Percentiles rank a stretch among this genome's conserved stretches.
Conservation (phyloP, 2,888 invertebrate genomes). For the Leptura quadrifasciata region DNA sequence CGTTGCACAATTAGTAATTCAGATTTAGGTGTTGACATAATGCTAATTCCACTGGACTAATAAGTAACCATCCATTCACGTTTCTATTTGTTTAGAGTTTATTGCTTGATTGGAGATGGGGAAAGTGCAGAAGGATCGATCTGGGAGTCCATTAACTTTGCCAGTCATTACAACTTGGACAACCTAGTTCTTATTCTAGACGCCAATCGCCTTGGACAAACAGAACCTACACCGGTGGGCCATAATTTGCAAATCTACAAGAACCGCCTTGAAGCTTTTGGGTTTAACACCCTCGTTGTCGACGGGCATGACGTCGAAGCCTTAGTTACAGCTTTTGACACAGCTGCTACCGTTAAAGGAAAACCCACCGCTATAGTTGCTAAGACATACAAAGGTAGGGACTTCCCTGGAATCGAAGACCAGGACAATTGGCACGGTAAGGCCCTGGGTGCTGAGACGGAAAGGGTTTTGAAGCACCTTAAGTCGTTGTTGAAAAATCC, state of each 20-base stretch:
- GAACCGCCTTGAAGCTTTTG: conserved; percentile 90
- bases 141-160: conserved; percentile 98
- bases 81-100: conserved; percentile 84
- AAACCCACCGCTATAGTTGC: conserved; percentile 95
- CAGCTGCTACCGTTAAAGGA: conserved; percentile 83
- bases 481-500: conserved; percentile 81
- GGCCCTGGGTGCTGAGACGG: conserved; percentile 88
- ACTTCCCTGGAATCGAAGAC: conserved; percentile 93
- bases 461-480: conserved; percentile 81
- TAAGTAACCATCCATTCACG: too few relatives aligned
- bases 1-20: too few relatives aligned
- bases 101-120: conserved; percentile 97
- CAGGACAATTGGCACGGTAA: conserved; percentile 98
- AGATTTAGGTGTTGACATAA: too few relatives aligned
- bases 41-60: too few relatives aligned
- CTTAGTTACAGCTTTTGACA: conserved; percentile 90
- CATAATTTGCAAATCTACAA: conserved; percentile 92
- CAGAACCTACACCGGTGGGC: conserved; percentile 93
- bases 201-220: conserved; percentile 97
- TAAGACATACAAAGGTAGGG: conserved; percentile 97
- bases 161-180: conserved; percentile 94
- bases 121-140: conserved; percentile 98
- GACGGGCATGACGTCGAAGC: conserved; percentile 97
- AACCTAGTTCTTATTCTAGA: conserved; percentile 98
- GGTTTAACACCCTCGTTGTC: conserved; percentile 91